These are phyloP conservation scores for Malacoraja senta DNA, from an alignment of 2,797 vertebrate species.

Conservation along the genomic window DNA sequence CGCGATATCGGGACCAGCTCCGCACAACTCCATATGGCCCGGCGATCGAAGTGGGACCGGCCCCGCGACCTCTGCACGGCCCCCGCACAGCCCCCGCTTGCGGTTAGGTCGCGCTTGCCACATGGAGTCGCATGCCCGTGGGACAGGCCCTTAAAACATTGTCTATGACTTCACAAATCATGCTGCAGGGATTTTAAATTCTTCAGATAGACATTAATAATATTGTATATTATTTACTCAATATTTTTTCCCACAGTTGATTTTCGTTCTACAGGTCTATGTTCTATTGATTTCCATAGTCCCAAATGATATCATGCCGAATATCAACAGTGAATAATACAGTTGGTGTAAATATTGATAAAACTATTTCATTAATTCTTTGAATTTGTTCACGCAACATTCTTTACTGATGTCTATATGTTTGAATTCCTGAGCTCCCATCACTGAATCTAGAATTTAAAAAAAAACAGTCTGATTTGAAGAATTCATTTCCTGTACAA, in stretches of 20 bases:
- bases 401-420: neutral
- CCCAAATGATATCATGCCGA: neutral
- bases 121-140: too few species aligned
- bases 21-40: too few species aligned
- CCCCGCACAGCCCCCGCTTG: too few species aligned
- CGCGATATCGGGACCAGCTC: too few species aligned
- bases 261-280: neutral
- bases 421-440: neutral
- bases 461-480: neutral
- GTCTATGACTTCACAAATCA: neutral
- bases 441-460: neutral
- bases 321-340: too few species aligned
- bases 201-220: neutral
- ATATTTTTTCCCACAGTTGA: neutral
- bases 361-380: neutral
- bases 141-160: too few species aligned
- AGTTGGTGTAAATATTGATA: neutral
- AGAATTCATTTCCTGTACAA: conserved; percentile 17
- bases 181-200: neutral
- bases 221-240: neutral
- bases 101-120: too few species aligned
- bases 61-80: too few species aligned
- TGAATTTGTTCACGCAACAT: neutral
- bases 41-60: too few species aligned
- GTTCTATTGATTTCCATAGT: neutral